These are phyloP conservation scores for Drosophila pruinosa DNA, from an alignment of 1,140 invertebrate genomes.

Conservation along the genomic window DNA sequence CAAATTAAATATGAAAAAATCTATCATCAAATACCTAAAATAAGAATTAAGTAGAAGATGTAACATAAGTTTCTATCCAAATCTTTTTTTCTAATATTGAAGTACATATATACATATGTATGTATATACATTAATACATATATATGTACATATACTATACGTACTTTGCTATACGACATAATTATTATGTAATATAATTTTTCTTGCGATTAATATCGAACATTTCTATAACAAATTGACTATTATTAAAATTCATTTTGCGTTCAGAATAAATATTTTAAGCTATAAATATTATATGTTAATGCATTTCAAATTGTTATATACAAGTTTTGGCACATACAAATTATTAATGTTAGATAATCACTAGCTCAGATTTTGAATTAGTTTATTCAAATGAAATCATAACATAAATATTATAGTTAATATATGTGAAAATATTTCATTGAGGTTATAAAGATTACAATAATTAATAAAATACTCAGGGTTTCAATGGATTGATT, in stretches of 20 bases:
- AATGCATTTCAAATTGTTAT: not conserved
- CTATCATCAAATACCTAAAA: too few species aligned
- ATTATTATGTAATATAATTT: not conserved
- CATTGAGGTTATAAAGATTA: not conserved
- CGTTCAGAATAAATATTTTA: not conserved
- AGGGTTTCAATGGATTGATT: not conserved
- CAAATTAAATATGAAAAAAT: too few species aligned
- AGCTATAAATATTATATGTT: not conserved
- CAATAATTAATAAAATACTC: not conserved
- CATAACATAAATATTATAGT: not conserved
- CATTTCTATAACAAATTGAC: too few species aligned
- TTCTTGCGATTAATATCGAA: too few species aligned
- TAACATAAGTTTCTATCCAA: too few species aligned
- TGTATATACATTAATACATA: not conserved
- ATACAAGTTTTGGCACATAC: not conserved
- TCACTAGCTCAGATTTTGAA: not conserved
- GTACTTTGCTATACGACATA: too few species aligned
- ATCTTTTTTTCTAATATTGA: too few species aligned
- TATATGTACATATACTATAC: too few species aligned
- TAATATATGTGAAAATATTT: not conserved
- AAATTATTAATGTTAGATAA: not conserved
- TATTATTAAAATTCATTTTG: not conserved
- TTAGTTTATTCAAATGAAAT: not conserved
- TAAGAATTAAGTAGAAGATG: too few species aligned
- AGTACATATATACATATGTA: too few species aligned